Evolutionary conservation across 2,113 vertebrate species (phyloP).

Genomic region (Thryonomys swinderianus): DNA sequence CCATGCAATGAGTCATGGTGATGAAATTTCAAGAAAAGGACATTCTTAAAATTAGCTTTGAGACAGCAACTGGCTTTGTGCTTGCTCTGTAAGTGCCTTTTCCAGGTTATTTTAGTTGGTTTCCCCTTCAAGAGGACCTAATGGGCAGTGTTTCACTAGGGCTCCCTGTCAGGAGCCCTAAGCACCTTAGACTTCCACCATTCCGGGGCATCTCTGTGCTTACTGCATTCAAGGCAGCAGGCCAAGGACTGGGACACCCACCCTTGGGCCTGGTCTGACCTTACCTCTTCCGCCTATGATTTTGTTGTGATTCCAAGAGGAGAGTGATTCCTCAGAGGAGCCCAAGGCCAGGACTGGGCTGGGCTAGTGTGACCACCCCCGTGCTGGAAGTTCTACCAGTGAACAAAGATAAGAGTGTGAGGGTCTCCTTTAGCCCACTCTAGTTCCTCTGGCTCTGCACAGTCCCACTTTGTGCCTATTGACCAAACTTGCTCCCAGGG

Average conservation of each 20-base stretch:
- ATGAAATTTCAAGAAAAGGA: constrained; percentile 76
- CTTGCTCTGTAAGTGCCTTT: constrained; percentile 46
- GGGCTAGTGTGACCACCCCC: neutral
- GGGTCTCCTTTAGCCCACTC: constrained; percentile 4
- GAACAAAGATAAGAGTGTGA: constrained; percentile 55
- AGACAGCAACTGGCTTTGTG: constrained; percentile 63
- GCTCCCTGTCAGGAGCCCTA: neutral
- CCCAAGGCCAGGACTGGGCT: neutral
- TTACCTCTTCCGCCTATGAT: neutral
- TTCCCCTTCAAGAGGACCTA: neutral
- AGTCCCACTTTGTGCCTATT: constrained; percentile 66
- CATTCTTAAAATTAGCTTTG: constrained; percentile 79
- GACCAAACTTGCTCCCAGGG: constrained; percentile 54
- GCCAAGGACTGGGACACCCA: neutral
- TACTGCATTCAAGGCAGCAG: neutral
- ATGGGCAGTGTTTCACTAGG: neutral
- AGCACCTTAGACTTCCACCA: neutral
- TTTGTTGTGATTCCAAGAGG: constrained; percentile 5
- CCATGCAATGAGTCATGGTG: constrained; percentile 73
- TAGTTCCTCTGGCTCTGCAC: constrained; percentile 26
- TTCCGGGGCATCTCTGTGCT: neutral
- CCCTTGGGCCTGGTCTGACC: constrained; percentile 34
- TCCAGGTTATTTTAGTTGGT: constrained; percentile 59
- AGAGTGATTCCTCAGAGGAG: neutral
- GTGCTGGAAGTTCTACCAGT: neutral